Evolutionary conservation across 2,888 invertebrate genomes (phyloP).

Genomic region (Notodonta dromedarius): DNA sequence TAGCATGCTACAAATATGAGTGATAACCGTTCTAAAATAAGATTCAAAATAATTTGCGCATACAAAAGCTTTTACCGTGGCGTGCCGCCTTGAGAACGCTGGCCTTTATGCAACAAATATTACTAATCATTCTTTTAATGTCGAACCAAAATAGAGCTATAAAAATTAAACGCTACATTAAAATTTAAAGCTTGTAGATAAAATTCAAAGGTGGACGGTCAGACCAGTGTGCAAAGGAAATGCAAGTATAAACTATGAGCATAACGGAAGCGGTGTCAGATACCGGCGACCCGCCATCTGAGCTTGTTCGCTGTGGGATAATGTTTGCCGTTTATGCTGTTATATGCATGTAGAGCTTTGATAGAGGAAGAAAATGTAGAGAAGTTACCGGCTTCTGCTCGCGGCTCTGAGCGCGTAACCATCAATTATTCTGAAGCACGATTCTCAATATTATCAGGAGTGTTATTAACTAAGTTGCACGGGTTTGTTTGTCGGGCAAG

Average conservation of each 20-base stretch:
- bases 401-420: too few species aligned
- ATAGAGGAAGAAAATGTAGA: too few species aligned
- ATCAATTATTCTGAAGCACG: too few species aligned
- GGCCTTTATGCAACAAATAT: too few species aligned
- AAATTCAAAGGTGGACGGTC: conserved; percentile 22
- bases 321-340: conserved; percentile 21
- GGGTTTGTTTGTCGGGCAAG: too few species aligned
- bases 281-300: conserved; percentile 36
- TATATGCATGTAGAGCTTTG: conserved; percentile 11
- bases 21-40: too few species aligned
- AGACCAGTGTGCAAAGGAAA: conserved; percentile 36
- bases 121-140: neutral
- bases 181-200: conserved; percentile 17
- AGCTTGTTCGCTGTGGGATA: conserved; percentile 32
- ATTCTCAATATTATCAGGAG: too few species aligned
- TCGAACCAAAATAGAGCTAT: neutral
- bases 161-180: conserved; percentile 6
- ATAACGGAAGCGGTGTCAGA: conserved; percentile 42
- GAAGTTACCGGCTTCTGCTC: conserved; percentile 9
- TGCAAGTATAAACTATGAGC: conserved; percentile 38
- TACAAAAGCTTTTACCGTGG: too few species aligned
- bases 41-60: too few species aligned
- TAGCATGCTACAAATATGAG: too few species aligned
- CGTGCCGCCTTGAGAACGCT: too few species aligned
- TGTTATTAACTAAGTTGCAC: too few species aligned